A percentile compares a stretch with the other conserved stretches of the same genome.
phyloP scores from a whole-genome alignment of 2,888 invertebrate genomes.

The Diabrotica balteata region DNA sequence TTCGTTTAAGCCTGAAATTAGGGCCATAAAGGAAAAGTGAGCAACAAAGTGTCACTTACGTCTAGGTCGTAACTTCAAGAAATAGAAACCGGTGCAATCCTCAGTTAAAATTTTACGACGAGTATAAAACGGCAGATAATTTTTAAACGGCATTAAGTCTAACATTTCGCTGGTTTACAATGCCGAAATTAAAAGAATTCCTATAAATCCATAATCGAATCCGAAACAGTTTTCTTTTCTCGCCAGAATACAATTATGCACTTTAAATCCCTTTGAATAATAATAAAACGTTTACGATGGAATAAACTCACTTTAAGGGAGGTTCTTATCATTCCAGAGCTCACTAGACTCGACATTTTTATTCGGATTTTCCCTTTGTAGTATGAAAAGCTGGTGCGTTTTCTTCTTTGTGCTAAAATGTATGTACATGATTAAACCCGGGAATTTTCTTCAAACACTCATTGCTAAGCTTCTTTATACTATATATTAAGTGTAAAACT shows the following conservation, averaged over 20 bases:
- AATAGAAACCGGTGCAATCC: too few relatives aligned
- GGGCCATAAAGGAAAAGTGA: too few relatives aligned
- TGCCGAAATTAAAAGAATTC: constrained; percentile 4
- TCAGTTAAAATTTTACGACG: too few relatives aligned
- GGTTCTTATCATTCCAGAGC: constrained; percentile 28
- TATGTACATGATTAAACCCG: constrained; percentile 42
- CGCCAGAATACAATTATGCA: constrained; percentile 12
- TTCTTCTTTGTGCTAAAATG: constrained; percentile 41
- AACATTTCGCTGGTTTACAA: neutral
- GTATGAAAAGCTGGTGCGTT: constrained; percentile 33
- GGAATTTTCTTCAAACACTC: constrained; percentile 38
- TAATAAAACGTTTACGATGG: constrained; percentile 15
- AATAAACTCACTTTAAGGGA: constrained; percentile 7
- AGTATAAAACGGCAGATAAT: too few relatives aligned
- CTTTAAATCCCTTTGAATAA: constrained; percentile 10
- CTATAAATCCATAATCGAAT: constrained; percentile 11
- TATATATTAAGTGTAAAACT: constrained; percentile 23
- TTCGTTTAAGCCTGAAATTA: too few relatives aligned
- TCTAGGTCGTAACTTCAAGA: too few relatives aligned
- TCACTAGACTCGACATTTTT: constrained; percentile 36
- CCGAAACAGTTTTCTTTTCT: constrained; percentile 3
- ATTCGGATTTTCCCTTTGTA: constrained; percentile 40
- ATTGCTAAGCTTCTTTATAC: constrained; percentile 27
- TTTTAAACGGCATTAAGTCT: too few relatives aligned
- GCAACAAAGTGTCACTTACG: too few relatives aligned